These are phyloP conservation scores for Osmerus eperlanus DNA, from an alignment of 2,113 vertebrate species.

Conservation along the genomic window DNA sequence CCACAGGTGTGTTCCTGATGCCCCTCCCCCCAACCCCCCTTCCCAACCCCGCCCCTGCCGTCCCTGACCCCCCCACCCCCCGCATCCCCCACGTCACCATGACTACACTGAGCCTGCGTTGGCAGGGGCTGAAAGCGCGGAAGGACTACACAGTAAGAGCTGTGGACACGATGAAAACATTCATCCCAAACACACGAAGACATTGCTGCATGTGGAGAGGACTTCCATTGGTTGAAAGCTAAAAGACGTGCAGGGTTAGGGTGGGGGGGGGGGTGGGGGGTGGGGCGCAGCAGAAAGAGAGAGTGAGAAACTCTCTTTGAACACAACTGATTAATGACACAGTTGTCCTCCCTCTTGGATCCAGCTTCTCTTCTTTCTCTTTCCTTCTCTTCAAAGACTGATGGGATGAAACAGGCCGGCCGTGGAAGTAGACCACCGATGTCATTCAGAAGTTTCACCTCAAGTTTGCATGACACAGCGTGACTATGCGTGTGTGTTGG, in stretches of 20 bases:
- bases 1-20: constrained; percentile 39
- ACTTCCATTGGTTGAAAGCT: neutral
- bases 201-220: too few relatives aligned
- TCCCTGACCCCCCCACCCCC: too few relatives aligned
- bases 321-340: neutral
- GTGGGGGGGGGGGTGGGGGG: neutral
- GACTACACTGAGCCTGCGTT: too few relatives aligned
- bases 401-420: neutral
- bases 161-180: constrained; percentile 14
- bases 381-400: neutral
- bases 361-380: neutral
- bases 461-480: neutral
- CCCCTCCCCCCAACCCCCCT: constrained; percentile 10
- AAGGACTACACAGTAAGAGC: neutral
- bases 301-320: neutral
- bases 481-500: neutral
- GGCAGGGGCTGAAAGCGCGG: too few relatives aligned
- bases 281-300: neutral
- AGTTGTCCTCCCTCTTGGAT: neutral
- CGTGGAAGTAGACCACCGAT: neutral
- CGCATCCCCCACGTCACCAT: too few relatives aligned
- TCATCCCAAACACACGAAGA: constrained; percentile 1
- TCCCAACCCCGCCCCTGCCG: too few relatives aligned
- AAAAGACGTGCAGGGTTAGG: neutral
- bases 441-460: neutral